Conservation (phyloP, 2,797 vertebrate genomes). For the Aythya fuligula region DNA sequence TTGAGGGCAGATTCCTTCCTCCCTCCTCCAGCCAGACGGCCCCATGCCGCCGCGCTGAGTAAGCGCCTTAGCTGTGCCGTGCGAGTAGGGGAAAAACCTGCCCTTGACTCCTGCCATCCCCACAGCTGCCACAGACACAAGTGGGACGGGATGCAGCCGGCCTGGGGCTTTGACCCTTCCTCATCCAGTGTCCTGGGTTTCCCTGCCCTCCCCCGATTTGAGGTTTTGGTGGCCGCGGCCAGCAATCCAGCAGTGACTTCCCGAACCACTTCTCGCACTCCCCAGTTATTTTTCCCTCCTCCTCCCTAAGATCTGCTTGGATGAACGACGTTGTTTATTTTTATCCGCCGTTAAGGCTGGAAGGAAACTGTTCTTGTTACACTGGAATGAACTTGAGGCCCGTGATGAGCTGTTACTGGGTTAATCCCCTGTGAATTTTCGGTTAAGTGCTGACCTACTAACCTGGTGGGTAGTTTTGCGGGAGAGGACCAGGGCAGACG, state of each 20-base stretch:
- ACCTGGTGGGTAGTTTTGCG: conserved; percentile 30
- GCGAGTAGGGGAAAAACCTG: conserved; percentile 7
- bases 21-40: neutral
- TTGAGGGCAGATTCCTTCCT: conserved; percentile 40
- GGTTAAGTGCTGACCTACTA: conserved; percentile 34
- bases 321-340: conserved; percentile 52
- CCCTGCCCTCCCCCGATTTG: neutral
- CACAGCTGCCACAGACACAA: fast-evolving
- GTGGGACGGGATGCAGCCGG: neutral
- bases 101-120: neutral
- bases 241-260: conserved; percentile 34
- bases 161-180: neutral
- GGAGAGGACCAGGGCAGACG: neutral
- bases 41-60: neutral
- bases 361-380: conserved; percentile 14
- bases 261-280: neutral
- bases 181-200: fast-evolving
- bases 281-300: neutral
- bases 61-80: conserved; percentile 37
- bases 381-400: neutral
- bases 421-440: conserved; percentile 55
- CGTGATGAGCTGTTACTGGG: conserved; percentile 39
- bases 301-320: conserved; percentile 1
- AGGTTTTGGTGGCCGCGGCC: neutral
- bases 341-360: neutral